These are phyloP conservation scores for Drosophila arizonae DNA, from an alignment of 1,140 invertebrate genomes.

Conservation along the genomic window DNA sequence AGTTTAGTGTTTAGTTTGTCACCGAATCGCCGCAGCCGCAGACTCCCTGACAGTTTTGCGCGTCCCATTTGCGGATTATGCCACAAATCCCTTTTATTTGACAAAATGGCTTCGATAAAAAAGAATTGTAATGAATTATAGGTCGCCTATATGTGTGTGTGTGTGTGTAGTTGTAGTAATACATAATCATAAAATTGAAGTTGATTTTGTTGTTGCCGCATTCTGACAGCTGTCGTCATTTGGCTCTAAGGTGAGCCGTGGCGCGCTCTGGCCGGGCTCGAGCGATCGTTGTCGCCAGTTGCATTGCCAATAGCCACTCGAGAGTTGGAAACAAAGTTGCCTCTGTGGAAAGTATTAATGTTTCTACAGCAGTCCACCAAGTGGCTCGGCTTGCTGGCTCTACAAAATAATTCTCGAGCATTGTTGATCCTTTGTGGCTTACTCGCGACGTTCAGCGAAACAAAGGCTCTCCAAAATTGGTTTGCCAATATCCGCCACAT, in stretches of 20 bases:
- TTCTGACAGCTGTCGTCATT: constrained; percentile 62
- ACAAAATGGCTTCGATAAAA: constrained; percentile 78
- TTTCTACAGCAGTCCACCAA: constrained; percentile 38
- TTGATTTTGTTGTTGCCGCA: constrained; percentile 69
- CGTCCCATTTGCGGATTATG: constrained; percentile 72
- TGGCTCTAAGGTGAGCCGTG: constrained; percentile 22
- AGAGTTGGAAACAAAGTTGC: constrained; percentile 60
- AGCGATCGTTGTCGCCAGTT: constrained; percentile 9
- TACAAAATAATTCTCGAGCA: constrained; percentile 78
- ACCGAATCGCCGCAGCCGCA: constrained; percentile 43
- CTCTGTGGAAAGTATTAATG: constrained; percentile 63
- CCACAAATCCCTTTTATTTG: constrained; percentile 70
- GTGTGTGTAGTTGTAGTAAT: constrained; percentile 4
- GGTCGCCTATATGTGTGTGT: not conserved
- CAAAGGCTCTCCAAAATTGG: constrained; percentile 79
- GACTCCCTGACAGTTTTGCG: constrained; percentile 34
- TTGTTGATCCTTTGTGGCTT: constrained; percentile 81
- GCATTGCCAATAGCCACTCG: constrained; percentile 19
- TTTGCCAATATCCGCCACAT: constrained; percentile 67
- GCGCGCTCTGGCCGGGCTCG: not conserved
- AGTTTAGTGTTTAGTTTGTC: constrained; percentile 33
- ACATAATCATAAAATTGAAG: constrained; percentile 66
- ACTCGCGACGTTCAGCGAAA: constrained; percentile 74
- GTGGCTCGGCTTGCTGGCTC: constrained; percentile 67
- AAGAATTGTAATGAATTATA: constrained; percentile 36